Conservation (phyloP, 2,113 vertebrate species). For the Neoarius graeffei region DNA sequence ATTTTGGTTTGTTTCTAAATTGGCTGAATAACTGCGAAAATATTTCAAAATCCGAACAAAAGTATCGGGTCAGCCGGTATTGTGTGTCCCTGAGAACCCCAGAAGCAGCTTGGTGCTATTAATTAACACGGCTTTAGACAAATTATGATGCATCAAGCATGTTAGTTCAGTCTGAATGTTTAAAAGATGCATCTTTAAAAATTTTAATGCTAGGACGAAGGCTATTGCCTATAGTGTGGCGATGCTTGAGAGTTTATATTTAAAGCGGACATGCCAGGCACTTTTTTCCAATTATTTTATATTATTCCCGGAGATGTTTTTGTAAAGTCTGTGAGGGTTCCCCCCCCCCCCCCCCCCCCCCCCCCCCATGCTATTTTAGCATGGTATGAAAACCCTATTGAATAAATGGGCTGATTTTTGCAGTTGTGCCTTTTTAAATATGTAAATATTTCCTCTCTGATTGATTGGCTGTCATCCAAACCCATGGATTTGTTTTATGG, state of each 20-base stretch:
- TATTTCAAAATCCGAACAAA: not conserved
- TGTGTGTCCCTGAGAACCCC: not conserved
- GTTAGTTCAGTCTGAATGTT: not conserved
- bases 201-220: not conserved
- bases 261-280: too few species aligned
- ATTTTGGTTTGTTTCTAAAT: not conserved
- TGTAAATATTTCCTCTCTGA: too few species aligned
- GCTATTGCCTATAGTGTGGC: not conserved
- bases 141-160: not conserved
- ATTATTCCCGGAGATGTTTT: too few species aligned
- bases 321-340: too few species aligned
- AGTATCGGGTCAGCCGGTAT: not conserved
- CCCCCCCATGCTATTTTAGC: too few species aligned
- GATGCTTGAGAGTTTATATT: not conserved
- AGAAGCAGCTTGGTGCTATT: not conserved
- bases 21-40: not conserved
- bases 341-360: rapidly evolving
- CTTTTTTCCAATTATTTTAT: too few species aligned
- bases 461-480: too few species aligned
- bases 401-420: too few species aligned
- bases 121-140: too few species aligned
- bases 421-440: too few species aligned
- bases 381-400: too few species aligned
- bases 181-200: not conserved
- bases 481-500: too few species aligned